Conservation (phyloP, 2,888 invertebrate genomes). For the Drosophila gaucha region DNA sequence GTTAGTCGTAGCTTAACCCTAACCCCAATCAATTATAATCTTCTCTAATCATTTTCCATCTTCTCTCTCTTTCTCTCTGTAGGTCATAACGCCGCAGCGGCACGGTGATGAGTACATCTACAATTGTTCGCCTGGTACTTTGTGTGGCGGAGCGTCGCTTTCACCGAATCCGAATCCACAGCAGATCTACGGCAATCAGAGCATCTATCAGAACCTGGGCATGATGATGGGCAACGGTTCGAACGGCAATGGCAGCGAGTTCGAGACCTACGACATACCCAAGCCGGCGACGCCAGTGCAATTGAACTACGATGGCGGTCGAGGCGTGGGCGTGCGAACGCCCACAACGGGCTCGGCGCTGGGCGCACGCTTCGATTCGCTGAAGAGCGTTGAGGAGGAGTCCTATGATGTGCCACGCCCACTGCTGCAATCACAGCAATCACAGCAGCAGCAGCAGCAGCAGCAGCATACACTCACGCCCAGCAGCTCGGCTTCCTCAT, state of each 20-base stretch:
- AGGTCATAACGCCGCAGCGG: slow-evolving; percentile 90
- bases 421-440: slow-evolving; percentile 74
- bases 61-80: slow-evolving; percentile 34
- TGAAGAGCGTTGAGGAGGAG: slow-evolving; percentile 84
- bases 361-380: slow-evolving; percentile 76
- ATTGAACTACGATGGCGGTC: slow-evolving; percentile 84
- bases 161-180: slow-evolving; percentile 39
- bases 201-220: slow-evolving; percentile 82
- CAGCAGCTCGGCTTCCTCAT: slow-evolving; percentile 88
- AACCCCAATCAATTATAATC: neutral
- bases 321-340: slow-evolving; percentile 85
- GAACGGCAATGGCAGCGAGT: slow-evolving; percentile 58
- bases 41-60: neutral
- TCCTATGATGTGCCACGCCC: slow-evolving; percentile 89
- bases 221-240: slow-evolving; percentile 70
- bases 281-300: slow-evolving; percentile 87
- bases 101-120: slow-evolving; percentile 90
- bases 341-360: slow-evolving; percentile 62
- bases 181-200: slow-evolving; percentile 79
- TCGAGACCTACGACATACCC: slow-evolving; percentile 87
- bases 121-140: slow-evolving; percentile 86
- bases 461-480: slow-evolving; percentile 87
- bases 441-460: slow-evolving; percentile 76
- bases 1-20: too few relatives aligned
- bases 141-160: slow-evolving; percentile 37